Conservation (phyloP, 2,797 vertebrate species). For the Sarcoramphus papa region DNA sequence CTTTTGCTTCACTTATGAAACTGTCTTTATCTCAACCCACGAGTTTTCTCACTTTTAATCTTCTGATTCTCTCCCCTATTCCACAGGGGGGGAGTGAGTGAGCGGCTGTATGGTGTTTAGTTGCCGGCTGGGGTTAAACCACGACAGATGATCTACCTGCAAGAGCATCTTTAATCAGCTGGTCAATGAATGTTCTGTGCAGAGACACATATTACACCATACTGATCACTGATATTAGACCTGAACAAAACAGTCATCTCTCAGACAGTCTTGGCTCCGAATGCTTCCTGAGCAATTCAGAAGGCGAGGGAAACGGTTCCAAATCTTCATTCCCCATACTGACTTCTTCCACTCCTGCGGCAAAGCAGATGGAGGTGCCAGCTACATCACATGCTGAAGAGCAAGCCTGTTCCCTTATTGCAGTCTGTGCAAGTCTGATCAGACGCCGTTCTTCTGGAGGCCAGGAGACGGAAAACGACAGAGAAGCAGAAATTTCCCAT, state of each 20-base stretch:
- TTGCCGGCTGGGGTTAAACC: too few species aligned
- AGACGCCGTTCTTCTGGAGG: background rate
- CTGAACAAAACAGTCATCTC: background rate
- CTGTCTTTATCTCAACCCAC: too few species aligned
- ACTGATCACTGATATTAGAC: background rate
- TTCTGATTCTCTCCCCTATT: too few species aligned
- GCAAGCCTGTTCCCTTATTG: background rate
- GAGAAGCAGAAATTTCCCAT: background rate
- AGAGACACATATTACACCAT: background rate
- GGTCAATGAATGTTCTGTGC: background rate
- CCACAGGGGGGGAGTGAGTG: too few species aligned
- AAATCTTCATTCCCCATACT: background rate
- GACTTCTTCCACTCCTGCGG: background rate
- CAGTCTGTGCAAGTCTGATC: background rate
- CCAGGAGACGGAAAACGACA: background rate
- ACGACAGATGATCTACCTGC: background rate
- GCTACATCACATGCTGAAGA: background rate
- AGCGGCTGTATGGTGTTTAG: too few species aligned
- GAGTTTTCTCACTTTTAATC: too few species aligned
- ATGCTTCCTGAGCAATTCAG: slow-evolving; percentile 28
- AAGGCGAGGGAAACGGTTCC: background rate
- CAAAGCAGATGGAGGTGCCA: slow-evolving; percentile 18
- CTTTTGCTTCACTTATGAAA: too few species aligned
- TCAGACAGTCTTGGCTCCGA: background rate
- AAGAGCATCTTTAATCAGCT: background rate